phyloP scores from a whole-genome alignment of 2,888 invertebrate genomes.

The Diaperis boleti region DNA sequence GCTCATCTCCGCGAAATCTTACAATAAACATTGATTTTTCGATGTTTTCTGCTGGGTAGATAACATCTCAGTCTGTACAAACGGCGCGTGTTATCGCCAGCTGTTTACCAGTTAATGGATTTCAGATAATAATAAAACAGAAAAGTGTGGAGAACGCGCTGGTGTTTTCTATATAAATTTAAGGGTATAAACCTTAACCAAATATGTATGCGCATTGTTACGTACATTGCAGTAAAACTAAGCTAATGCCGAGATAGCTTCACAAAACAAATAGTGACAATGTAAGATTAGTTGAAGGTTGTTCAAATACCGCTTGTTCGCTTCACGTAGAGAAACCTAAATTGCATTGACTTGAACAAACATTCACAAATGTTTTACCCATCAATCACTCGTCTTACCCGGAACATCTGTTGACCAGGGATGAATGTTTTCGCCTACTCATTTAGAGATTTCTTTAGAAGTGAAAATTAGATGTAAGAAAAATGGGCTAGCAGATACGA shows the following conservation, averaged over 20 bases:
- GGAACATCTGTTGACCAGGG: conserved; percentile 22
- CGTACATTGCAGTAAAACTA: no score
- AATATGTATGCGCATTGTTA: no score
- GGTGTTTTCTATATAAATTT: no score
- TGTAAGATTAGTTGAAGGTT: neutral
- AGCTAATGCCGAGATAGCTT: no score
- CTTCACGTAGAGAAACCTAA: neutral
- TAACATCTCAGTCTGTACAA: neutral
- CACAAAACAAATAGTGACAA: no score
- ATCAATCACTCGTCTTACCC: conserved; percentile 12
- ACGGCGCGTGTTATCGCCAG: neutral
- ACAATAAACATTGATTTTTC: no score
- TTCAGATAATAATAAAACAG: neutral
- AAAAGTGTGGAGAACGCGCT: neutral
- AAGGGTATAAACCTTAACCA: neutral
- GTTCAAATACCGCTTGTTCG: neutral
- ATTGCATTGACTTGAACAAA: neutral
- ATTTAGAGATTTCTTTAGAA: neutral
- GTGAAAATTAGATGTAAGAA: neutral
- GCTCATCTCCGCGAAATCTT: no score
- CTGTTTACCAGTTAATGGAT: neutral
- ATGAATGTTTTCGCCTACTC: conserved; percentile 1
- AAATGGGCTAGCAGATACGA: neutral
- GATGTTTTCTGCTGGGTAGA: neutral
- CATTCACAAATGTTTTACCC: neutral